Conservation (phyloP, 2,797 vertebrate species). For the Aldrovandia affinis region DNA sequence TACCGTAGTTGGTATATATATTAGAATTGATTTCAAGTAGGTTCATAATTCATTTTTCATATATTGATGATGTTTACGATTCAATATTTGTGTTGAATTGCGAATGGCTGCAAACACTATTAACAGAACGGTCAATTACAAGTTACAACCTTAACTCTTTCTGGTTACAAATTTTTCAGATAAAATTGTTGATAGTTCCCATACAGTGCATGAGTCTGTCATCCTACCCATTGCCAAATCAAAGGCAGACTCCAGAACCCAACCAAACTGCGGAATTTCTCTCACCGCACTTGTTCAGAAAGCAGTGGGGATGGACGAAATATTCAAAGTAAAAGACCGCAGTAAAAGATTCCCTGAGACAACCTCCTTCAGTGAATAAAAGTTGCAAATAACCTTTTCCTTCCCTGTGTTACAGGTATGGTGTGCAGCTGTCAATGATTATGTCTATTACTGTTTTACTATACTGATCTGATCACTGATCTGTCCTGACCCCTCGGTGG, state of each 20-base stretch:
- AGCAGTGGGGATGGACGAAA: too few relatives aligned
- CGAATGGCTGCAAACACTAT: not conserved
- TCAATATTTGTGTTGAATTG: not conserved
- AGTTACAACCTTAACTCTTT: not conserved
- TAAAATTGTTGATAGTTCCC: too few relatives aligned
- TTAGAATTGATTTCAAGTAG: not conserved
- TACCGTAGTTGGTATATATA: not conserved
- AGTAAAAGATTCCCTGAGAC: too few relatives aligned
- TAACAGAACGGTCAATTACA: not conserved
- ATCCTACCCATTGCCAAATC: not conserved
- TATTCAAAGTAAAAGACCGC: too few relatives aligned
- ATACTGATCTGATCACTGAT: too few relatives aligned
- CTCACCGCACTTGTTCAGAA: not conserved
- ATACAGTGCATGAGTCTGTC: too few relatives aligned
- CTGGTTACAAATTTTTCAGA: not conserved
- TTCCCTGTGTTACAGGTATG: too few relatives aligned
- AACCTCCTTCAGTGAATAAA: too few relatives aligned
- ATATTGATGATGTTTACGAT: not conserved
- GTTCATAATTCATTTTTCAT: not conserved
- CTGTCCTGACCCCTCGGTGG: too few relatives aligned
- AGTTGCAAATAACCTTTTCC: too few relatives aligned
- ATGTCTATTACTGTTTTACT: too few relatives aligned
- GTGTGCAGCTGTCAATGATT: too few relatives aligned
- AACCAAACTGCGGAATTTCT: not conserved
- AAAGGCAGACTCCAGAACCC: not conserved